Percentiles rank a stretch among this genome's conserved stretches.
These are phyloP conservation scores for Anoura caudifer DNA, from an alignment of 2,113 vertebrate species.

Conservation along the genomic window DNA sequence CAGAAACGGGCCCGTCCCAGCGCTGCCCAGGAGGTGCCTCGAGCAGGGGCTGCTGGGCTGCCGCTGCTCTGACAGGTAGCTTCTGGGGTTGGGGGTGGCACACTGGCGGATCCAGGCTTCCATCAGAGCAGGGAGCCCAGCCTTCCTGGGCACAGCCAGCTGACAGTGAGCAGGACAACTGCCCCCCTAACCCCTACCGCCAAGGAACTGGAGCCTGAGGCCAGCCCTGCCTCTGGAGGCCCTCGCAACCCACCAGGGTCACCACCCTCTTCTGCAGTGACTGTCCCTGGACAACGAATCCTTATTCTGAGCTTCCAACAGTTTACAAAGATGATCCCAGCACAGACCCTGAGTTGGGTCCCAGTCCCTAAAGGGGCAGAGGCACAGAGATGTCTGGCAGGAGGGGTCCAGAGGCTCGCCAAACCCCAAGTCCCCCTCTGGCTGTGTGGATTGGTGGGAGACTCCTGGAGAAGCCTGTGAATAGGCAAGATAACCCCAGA, in stretches of 20 bases:
- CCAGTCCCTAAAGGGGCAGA: background rate
- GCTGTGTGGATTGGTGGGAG: background rate
- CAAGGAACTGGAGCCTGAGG: background rate
- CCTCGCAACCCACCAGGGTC: background rate
- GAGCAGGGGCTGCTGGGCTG: background rate
- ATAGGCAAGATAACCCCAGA: fast-evolving
- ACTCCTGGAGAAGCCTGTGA: fast-evolving
- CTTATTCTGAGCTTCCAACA: background rate
- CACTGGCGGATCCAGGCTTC: background rate
- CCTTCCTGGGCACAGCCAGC: background rate
- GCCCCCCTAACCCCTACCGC: too few relatives aligned
- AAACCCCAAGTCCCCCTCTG: background rate
- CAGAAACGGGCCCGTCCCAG: background rate
- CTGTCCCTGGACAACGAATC: background rate
- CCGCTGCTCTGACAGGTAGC: background rate
- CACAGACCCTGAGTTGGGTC: background rate
- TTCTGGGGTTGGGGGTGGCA: background rate
- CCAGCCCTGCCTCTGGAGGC: background rate
- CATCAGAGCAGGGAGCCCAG: background rate
- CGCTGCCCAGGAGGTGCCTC: fast-evolving
- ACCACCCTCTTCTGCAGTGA: background rate
- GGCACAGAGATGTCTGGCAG: background rate
- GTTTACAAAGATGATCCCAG: background rate
- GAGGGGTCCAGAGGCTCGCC: background rate
- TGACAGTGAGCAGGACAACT: background rate